Evolutionary conservation across 2,797 vertebrate genomes (phyloP).

Genomic region (Acomys russatus): DNA sequence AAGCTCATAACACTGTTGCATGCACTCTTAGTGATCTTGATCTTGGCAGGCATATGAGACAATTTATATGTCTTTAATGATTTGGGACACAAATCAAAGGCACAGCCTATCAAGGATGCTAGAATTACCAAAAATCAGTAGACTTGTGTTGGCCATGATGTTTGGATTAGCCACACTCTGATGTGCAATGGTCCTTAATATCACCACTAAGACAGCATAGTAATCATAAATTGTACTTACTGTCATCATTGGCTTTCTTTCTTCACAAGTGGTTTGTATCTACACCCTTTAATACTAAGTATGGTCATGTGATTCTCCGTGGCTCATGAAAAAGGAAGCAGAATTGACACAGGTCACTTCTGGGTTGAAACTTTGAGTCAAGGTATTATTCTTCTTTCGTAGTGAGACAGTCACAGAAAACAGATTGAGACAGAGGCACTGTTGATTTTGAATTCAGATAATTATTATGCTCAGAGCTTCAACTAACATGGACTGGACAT

Average conservation of each 20-base stretch:
- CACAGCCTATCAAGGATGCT: not conserved
- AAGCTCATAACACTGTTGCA: conserved; percentile 31
- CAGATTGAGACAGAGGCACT: not conserved
- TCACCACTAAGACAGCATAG: not conserved
- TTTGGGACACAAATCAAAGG: not conserved
- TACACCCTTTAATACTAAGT: not conserved
- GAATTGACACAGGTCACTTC: conserved; percentile 54
- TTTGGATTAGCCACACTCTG: conserved; percentile 9
- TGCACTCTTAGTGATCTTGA: conserved; percentile 20
- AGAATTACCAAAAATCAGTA: not conserved
- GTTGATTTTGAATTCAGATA: not conserved
- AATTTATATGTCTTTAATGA: conserved; percentile 48
- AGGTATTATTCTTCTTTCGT: not conserved
- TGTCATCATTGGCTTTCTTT: conserved; percentile 26
- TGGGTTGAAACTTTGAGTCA: conserved; percentile 2
- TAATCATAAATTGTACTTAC: not conserved
- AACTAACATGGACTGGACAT: not conserved
- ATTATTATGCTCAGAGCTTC: not conserved
- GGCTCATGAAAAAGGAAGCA: conserved; percentile 8
- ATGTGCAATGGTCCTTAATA: not conserved
- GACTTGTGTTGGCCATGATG: conserved; percentile 13
- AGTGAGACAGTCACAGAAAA: not conserved
- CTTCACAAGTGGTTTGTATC: conserved; percentile 3
- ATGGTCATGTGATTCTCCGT: conserved; percentile 8
- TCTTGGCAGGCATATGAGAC: not conserved